Base-by-base conservation (phyloP, 2,797 vertebrate species). In the Hirundo rustica region DNA sequence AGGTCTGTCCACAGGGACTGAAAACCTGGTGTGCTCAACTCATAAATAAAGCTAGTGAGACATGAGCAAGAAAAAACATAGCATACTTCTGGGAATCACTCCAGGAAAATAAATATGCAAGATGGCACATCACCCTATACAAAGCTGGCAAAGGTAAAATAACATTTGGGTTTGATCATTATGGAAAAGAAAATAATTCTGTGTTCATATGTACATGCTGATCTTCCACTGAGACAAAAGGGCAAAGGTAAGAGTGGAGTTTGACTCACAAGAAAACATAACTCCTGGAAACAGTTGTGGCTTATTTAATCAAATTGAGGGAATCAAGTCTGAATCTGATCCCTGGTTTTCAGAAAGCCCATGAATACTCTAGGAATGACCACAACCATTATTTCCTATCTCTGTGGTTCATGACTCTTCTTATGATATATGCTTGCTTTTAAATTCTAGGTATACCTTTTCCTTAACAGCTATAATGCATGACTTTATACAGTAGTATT, bases 81-180 rank as follows among this genome's bases (percentile, higher is more conserved):
- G 71, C 81, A 81, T 84, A 89, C 88, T 92, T 91, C 77, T 94
- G 93, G 92, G 95, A 92, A 94, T 93, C 72, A 71, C 85, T 96
- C 96, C 95, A 91, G 89, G 68, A 97, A 97, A 97, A 97, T 89
- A 90, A 97, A 96, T 78, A 94, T 71, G 88, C 95, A 95, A 94
- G 96, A 96, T 97, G 93, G 85, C 82, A 95, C 67, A 72, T 93
- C 94, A 95, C 83, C 82, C 92, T 92, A 90, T 89, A 93, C 89
- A 97, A 78, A 93, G 67, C 91, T 95, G 93, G 92, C 94, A 94
- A 90, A 95, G 89, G 96, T 93, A 97, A 94, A 96, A 92, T 90
- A 97, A 95, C 94, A 95, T 95, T 96, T 95, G 94, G 80, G 86
- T 85, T 92, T 27, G 6, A 95, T 95, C 91, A 74, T 86, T 93